A percentile compares a stretch with the other conserved stretches of the same genome.
phyloP scores from a whole-genome alignment of 2,797 vertebrate genomes.

The Muraenolepis orangiensis region DNA sequence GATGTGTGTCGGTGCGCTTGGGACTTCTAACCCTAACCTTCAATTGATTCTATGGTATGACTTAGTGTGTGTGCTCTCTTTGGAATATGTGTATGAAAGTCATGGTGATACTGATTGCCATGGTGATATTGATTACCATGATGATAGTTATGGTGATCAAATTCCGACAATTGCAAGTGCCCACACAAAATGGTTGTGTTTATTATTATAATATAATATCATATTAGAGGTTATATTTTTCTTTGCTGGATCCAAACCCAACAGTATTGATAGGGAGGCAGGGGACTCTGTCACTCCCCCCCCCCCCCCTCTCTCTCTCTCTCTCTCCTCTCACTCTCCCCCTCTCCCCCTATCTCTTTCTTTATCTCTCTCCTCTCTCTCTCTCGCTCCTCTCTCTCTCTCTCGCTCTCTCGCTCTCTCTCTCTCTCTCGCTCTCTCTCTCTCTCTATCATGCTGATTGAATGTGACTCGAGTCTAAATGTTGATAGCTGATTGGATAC shows the following conservation, averaged over 20 bases:
- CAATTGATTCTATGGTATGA: constrained; percentile 68
- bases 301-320: constrained; percentile 50
- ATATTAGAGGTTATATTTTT: constrained; percentile 61
- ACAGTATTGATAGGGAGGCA: constrained; percentile 57
- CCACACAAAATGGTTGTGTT: constrained; percentile 68
- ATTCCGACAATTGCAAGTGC: constrained; percentile 74
- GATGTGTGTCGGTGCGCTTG: constrained; percentile 36
- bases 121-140: constrained; percentile 68
- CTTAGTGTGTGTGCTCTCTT: constrained; percentile 70
- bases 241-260: constrained; percentile 63
- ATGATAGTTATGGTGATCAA: constrained; percentile 74
- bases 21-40: constrained; percentile 52
- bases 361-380: constrained; percentile 47
- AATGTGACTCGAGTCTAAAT: constrained; percentile 69
- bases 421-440: constrained; percentile 51
- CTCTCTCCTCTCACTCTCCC: constrained; percentile 47
- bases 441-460: constrained; percentile 57
- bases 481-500: constrained; percentile 32
- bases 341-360: constrained; percentile 48
- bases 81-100: constrained; percentile 65
- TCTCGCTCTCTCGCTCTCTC: constrained; percentile 49
- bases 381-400: too few relatives aligned
- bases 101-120: constrained; percentile 69
- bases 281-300: too few relatives aligned
- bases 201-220: constrained; percentile 13